A percentile compares a stretch with the other conserved stretches of the same genome.
Evolutionary conservation across 2,888 invertebrate genomes (phyloP).

Genomic region (Meiosimyza decipiens): DNA sequence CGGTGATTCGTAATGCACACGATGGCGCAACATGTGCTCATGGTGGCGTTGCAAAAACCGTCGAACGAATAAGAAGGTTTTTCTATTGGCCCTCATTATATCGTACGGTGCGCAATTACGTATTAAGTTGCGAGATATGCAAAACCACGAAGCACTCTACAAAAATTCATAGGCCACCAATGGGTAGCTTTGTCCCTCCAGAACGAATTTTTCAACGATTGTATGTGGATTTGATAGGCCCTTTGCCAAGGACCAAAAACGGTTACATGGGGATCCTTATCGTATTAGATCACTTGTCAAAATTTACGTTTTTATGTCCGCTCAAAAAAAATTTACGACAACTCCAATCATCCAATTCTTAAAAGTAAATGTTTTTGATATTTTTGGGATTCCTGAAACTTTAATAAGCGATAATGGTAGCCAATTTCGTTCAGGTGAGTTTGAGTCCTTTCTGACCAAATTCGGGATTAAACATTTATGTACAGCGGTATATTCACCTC

Average conservation of each 20-base stretch:
- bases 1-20: constrained; percentile 12
- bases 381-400: neutral
- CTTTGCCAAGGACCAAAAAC: constrained; percentile 21
- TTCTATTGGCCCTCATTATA: neutral
- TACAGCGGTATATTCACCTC: constrained; percentile 5
- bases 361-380: neutral
- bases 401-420: constrained; percentile 30
- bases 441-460: neutral
- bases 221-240: constrained; percentile 31
- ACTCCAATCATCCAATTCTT: neutral
- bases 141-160: constrained; percentile 31
- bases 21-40: constrained; percentile 25
- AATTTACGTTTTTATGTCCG: constrained; percentile 8
- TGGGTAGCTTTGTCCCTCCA: constrained; percentile 23
- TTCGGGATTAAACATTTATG: neutral
- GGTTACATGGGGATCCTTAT: constrained; percentile 32
- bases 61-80: neutral
- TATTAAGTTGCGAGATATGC: constrained; percentile 27
- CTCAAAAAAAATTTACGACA: neutral
- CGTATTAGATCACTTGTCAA: neutral
- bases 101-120: constrained; percentile 1
- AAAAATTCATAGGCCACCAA: constrained; percentile 29
- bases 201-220: neutral
- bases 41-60: constrained; percentile 23
- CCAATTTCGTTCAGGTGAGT: constrained; percentile 32